These are phyloP conservation scores for Spatulosminthurus flaviceps DNA, from an alignment of 2,888 invertebrate species.

Conservation along the genomic window DNA sequence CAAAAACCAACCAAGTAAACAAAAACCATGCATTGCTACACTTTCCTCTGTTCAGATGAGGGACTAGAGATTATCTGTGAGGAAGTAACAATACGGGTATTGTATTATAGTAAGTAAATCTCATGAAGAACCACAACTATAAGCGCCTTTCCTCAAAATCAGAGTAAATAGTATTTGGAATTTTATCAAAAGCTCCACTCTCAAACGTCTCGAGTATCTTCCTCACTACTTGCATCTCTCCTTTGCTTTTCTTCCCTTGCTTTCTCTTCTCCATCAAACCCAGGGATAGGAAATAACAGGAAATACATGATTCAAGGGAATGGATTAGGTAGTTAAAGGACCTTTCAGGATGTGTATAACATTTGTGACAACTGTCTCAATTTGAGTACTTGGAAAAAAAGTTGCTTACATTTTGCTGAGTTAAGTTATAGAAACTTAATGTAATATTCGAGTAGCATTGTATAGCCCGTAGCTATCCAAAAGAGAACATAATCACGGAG, in stretches of 20 bases:
- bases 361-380: no score
- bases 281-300: no score
- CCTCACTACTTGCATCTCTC: no score
- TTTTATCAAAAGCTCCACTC: neutral
- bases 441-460: no score
- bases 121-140: slow-evolving; percentile 21
- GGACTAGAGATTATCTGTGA: slow-evolving; percentile 4
- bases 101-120: slow-evolving; percentile 27
- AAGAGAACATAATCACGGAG: no score
- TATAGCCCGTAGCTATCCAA: no score
- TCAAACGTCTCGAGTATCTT: neutral
- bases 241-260: neutral
- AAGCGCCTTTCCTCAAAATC: slow-evolving; percentile 8
- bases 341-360: neutral
- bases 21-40: neutral
- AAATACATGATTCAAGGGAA: neutral
- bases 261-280: neutral
- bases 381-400: no score
- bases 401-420: no score
- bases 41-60: neutral
- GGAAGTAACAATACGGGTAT: slow-evolving; percentile 10
- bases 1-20: no score
- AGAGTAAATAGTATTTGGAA: slow-evolving; percentile 6
- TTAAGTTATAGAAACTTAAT: no score
- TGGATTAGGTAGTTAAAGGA: neutral